Base-by-base conservation (phyloP, 2,888 invertebrate species). In the Panzeria rudis region DNA sequence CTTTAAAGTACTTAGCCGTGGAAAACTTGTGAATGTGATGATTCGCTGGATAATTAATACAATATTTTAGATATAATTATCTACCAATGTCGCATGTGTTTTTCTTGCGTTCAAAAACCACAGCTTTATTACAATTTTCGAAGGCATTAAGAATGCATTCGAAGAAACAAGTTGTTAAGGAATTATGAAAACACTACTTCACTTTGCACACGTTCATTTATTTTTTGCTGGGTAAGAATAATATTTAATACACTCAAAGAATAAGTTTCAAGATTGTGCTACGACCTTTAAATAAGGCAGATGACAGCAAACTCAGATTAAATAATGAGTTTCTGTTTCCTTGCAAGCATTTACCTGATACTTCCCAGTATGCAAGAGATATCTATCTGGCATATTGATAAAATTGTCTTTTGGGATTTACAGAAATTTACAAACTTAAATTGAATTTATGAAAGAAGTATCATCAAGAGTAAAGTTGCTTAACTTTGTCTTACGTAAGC, bases 391-490 rank as follows among this genome's bases (percentile, higher is more conserved):
- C 35, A 64, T 41, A 72, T 71, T 64, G 64, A 72, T 66, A 38
- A 80, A 80, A 72, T 50, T 44, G 54, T 38, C 9, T 72, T 72
- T 80, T 44, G 47, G 56, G 3, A 72, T 73, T 80, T 73, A 56
- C 44, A 56, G 25, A 44, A 47, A 72, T 64, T 72, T 35, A n/a
- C 29, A 66, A 72, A 80, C 64, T 66, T 73, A 72, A 80, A 80
- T 80, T 80, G 56, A 80, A 80, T 80, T 80, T 73, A 38, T 35
- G 71, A 32, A 50, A 72, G 64, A 56, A 73, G 64, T 59, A 72
- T 47, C 62, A 64, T 72, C 72, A 64, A 79, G 54, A 35, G 56
- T 13, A 68, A 56, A 77, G 23, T 50, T 38, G 9, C n/a, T 50
- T 64, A 20, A 75, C 52, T 64, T 64, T 41, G 17, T n/a, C 25